Conservation (phyloP, 1,140 invertebrate species). For the Stratiolaelaps scimitus region DNA sequence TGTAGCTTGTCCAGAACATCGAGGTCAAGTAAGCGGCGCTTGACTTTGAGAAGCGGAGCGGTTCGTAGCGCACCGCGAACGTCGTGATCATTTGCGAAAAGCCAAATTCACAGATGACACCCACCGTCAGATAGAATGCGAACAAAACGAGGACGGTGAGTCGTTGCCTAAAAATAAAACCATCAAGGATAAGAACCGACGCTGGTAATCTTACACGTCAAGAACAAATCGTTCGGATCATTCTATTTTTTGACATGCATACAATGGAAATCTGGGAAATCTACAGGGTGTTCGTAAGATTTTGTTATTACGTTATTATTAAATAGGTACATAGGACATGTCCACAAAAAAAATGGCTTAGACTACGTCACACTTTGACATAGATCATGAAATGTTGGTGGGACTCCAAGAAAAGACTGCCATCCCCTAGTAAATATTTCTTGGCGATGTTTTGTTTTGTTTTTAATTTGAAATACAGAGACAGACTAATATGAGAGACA, state of each 20-base stretch:
- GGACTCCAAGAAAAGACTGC: too few relatives aligned
- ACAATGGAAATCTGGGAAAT: neutral
- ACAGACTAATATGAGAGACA: too few relatives aligned
- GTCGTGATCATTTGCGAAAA: neutral
- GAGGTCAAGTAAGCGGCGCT: neutral
- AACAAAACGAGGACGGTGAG: neutral
- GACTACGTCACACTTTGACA: too few relatives aligned
- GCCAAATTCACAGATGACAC: neutral
- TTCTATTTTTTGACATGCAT: neutral
- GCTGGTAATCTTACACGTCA: neutral
- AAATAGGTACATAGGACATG: too few relatives aligned
- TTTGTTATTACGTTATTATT: too few relatives aligned
- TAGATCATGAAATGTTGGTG: too few relatives aligned
- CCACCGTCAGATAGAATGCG: constrained; percentile 1
- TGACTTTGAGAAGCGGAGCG: neutral
- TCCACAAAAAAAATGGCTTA: too few relatives aligned
- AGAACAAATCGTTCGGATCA: neutral
- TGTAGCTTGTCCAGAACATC: constrained; percentile 10
- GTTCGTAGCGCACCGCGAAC: neutral
- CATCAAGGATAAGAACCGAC: neutral
- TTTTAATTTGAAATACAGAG: too few relatives aligned
- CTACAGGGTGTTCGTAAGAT: neutral
- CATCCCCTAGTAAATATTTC: too few relatives aligned
- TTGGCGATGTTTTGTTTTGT: too few relatives aligned
- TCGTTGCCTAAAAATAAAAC: neutral